phyloP scores from a whole-genome alignment of 1,140 invertebrate species.

The Megathymus violae region DNA sequence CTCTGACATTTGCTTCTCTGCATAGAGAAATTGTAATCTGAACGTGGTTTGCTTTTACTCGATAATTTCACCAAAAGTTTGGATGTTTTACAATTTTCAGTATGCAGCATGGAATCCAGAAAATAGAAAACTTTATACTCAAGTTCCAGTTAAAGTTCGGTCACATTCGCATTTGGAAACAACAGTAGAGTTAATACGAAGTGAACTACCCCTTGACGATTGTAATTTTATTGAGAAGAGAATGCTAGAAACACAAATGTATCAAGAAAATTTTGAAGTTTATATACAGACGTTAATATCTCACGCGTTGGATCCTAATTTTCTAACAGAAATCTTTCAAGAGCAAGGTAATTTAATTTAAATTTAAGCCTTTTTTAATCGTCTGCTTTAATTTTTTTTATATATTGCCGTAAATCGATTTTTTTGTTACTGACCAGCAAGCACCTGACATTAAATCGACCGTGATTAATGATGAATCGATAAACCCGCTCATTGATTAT shows the following conservation, averaged over 20 bases:
- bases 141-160: conserved; percentile 89
- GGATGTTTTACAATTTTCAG: conserved; percentile 76
- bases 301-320: conserved; percentile 94
- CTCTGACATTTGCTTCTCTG: background rate
- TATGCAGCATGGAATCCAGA: conserved; percentile 92
- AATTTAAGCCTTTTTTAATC: too few relatives aligned
- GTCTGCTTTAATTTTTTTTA: background rate
- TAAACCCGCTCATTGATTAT: too few relatives aligned
- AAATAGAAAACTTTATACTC: conserved; percentile 90
- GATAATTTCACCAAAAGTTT: too few relatives aligned
- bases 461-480: too few relatives aligned
- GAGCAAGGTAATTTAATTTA: conserved; percentile 91
- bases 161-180: conserved; percentile 89
- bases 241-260: conserved; percentile 89
- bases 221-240: conserved; percentile 89
- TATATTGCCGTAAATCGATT: background rate
- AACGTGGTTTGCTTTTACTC: background rate
- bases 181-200: conserved; percentile 91
- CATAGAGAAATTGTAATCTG: background rate
- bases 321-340: conserved; percentile 94
- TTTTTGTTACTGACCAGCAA: too few relatives aligned
- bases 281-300: conserved; percentile 96
- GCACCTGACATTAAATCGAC: too few relatives aligned
- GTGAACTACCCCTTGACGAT: conserved; percentile 88
- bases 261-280: conserved; percentile 94